A percentile compares a stretch with the other conserved stretches of the same genome.
Evolutionary conservation across 2,113 vertebrate genomes (phyloP).

Genomic region (Typhlomys cinereus): DNA sequence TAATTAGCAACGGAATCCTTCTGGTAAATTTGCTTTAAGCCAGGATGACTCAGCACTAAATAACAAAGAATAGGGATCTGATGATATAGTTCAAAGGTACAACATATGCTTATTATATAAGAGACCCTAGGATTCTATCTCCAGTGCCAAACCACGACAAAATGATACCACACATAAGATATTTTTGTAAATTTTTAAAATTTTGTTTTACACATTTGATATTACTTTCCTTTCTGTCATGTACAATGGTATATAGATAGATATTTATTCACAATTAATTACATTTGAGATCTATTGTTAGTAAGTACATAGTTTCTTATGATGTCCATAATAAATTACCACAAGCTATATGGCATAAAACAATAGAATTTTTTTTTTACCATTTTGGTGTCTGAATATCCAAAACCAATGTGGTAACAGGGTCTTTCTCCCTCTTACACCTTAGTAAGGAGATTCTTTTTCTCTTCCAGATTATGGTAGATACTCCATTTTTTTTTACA

Average conservation of each 20-base stretch:
- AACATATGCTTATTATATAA: background rate
- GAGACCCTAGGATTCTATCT: background rate
- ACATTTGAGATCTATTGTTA: background rate
- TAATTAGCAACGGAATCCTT: background rate
- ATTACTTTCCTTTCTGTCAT: background rate
- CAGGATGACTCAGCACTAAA: background rate
- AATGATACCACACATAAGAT: background rate
- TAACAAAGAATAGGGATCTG: background rate
- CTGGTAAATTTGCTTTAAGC: background rate
- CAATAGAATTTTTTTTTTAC: background rate
- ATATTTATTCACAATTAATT: constrained; percentile 17
- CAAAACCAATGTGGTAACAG: no score
- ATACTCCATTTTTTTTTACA: background rate
- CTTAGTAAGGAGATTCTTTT: background rate
- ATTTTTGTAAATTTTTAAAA: background rate
- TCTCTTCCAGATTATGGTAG: background rate
- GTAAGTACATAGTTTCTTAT: background rate
- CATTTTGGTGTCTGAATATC: no score
- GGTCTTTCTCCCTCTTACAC: background rate
- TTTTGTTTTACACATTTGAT: background rate
- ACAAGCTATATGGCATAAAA: background rate
- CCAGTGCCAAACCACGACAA: background rate
- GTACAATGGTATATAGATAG: background rate
- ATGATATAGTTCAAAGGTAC: background rate
- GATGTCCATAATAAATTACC: background rate